Conservation (phyloP, 37 sponge, comb jelly and placozoan genomes). For the Ephydatia muelleri region DNA sequence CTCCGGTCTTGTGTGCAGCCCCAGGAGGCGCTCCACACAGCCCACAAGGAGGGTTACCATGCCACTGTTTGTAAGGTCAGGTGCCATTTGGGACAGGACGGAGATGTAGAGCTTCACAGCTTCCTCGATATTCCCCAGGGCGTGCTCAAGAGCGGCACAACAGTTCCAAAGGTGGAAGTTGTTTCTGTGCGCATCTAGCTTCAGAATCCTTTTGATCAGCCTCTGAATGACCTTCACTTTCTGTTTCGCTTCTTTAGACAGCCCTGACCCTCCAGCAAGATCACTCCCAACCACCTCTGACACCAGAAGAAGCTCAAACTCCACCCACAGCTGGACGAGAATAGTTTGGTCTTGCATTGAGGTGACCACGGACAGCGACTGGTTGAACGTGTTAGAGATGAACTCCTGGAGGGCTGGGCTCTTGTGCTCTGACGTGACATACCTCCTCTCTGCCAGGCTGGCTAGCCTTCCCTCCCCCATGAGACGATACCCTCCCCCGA, state of each 20-base stretch:
- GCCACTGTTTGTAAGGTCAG: conserved; percentile 2
- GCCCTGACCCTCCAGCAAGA: background rate
- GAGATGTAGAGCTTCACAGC: conserved; percentile 34
- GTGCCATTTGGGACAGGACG: conserved; percentile 12
- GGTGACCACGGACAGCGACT: conserved; percentile 44
- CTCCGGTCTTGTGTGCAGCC: background rate
- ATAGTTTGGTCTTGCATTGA: background rate
- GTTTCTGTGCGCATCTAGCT: conserved; percentile 46
- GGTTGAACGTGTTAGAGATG: conserved; percentile 56
- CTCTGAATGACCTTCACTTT: conserved; percentile 31
- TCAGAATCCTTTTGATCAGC: conserved; percentile 57
- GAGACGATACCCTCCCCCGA: background rate
- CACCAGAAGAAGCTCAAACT: conserved; percentile 23
- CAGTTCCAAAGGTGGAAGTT: conserved; percentile 57
- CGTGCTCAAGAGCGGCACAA: conserved; percentile 57
- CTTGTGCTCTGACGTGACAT: background rate
- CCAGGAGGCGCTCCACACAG: conserved; percentile 28
- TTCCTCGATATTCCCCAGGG: conserved; percentile 37
- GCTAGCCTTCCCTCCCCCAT: background rate
- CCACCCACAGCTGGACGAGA: conserved; percentile 45
- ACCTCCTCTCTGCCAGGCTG: background rate
- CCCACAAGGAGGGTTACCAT: background rate
- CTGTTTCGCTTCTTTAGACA: conserved; percentile 7
- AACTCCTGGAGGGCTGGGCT: conserved; percentile 5
- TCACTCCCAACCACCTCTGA: background rate